Base-by-base conservation (phyloP, 2,888 invertebrate species). In the Spialia ferax region DNA sequence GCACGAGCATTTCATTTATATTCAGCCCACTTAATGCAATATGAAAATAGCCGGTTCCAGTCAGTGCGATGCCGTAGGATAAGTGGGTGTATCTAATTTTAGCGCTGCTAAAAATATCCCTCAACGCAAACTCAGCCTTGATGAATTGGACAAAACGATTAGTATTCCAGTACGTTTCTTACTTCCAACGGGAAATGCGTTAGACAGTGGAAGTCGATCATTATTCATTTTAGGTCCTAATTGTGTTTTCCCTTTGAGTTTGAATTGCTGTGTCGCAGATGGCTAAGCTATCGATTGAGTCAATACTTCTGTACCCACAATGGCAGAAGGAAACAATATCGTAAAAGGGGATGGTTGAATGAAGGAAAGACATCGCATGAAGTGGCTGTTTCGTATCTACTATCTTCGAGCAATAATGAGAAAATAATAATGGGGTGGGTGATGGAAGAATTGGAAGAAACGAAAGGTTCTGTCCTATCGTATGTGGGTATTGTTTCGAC, bases 41-140 rank as follows among this genome's bases (percentile, higher is more conserved):
- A 77, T 77, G 72, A 71, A 76, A 75, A 75, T 76, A 72, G 69
- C 74, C 61, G 60, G 65, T 62, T 65, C 69, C 69, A 69, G 71
- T 68, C 70, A 71, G 69, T 67, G 69, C 62, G 60, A 42, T 65
- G 56, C 63, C 63, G 60, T 70, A 42, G 62, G 64, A 71, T 70
- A 71, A 73, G 78, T 78, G 77, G 77, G 77, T 71, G 75, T 57
- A 54, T 73, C 75, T 77, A 76, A 74, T 73, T 77, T 75, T 78
- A 77, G 74, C 70, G 8, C 60, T 32, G 70, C 78, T 78, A 76
- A 76, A 76, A 71, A 77, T 77, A 75, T 56, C 62, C 63, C 48
- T 65, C 69, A 68, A 70, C 69, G 72, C 63, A 72, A 72, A 70
- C 60, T 70, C 52, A 65, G 35, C 69, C 70, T 57, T 72, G 69